Percentiles rank a stretch among this genome's conserved stretches.
These are phyloP conservation scores for Pilophorus perplexus DNA, from an alignment of 2,888 invertebrate species.

Conservation along the genomic window DNA sequence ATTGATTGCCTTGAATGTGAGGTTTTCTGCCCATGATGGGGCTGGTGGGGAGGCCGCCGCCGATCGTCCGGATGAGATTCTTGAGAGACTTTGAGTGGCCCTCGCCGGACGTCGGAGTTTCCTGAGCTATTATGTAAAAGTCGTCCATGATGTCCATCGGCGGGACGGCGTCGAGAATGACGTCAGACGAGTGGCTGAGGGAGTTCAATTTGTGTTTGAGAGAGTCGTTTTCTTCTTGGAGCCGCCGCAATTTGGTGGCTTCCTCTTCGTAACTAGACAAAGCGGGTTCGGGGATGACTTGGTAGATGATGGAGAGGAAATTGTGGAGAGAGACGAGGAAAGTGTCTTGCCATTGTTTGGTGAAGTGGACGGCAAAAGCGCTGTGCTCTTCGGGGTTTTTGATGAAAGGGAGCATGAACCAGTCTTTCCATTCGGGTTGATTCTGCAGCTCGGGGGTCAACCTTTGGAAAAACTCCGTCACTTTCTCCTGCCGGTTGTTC, in stretches of 20 bases:
- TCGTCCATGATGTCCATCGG: slow-evolving; percentile 84
- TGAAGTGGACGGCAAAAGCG: slow-evolving; percentile 82
- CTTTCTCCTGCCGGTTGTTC: slow-evolving; percentile 78
- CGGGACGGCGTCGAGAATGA: slow-evolving; percentile 60
- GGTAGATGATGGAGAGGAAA: slow-evolving; percentile 84
- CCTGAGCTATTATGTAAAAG: slow-evolving; percentile 85
- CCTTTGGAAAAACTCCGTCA: slow-evolving; percentile 84
- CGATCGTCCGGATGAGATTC: slow-evolving; percentile 76
- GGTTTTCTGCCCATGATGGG: slow-evolving; percentile 73
- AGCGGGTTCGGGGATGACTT: slow-evolving; percentile 82
- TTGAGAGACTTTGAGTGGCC: slow-evolving; percentile 74
- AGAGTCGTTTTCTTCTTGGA: slow-evolving; percentile 80
- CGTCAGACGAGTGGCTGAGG: slow-evolving; percentile 53
- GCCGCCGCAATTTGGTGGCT: slow-evolving; percentile 69
- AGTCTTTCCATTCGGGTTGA: slow-evolving; percentile 92
- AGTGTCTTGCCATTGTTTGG: slow-evolving; percentile 93
- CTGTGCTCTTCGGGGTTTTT: slow-evolving; percentile 89
- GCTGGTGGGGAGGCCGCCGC: slow-evolving; percentile 60
- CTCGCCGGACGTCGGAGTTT: slow-evolving; percentile 56
- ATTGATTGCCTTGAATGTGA: slow-evolving; percentile 45
- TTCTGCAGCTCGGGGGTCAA: slow-evolving; percentile 83
- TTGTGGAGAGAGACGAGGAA: slow-evolving; percentile 87
- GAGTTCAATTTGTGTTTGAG: slow-evolving; percentile 61
- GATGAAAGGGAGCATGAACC: slow-evolving; percentile 92
- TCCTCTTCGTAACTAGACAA: slow-evolving; percentile 84